A percentile compares a stretch with the other conserved stretches of the same genome.
These are phyloP conservation scores for Helicoverpa armigera DNA, from an alignment of 1,140 invertebrate species.

Conservation along the genomic window DNA sequence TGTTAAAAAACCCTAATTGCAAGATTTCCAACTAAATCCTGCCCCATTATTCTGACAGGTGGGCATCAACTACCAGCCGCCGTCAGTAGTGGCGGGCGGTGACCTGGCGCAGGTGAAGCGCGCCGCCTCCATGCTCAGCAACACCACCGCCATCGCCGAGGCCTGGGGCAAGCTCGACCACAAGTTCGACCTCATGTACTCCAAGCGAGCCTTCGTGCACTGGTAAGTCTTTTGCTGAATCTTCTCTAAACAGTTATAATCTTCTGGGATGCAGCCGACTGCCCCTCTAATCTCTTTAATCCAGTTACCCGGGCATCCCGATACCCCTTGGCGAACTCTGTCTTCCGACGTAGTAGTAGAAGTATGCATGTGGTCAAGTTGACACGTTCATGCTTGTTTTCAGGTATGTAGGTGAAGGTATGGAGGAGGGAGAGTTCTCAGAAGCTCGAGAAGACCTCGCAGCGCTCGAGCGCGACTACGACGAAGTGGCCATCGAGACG, in stretches of 20 bases:
- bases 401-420: constrained; percentile 89
- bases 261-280: too few relatives aligned
- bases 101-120: constrained; percentile 90
- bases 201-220: constrained; percentile 93
- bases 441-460: constrained; percentile 93
- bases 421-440: constrained; percentile 93
- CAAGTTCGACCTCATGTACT: constrained; percentile 94
- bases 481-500: constrained; percentile 81
- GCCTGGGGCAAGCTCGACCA: constrained; percentile 91
- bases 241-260: too few relatives aligned
- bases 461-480: constrained; percentile 78
- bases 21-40: too few relatives aligned
- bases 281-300: too few relatives aligned
- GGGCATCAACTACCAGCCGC: constrained; percentile 90
- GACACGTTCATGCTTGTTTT: neutral
- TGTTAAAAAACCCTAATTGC: too few relatives aligned
- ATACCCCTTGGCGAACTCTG: too few relatives aligned
- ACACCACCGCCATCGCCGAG: constrained; percentile 93
- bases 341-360: too few relatives aligned
- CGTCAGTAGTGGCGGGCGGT: constrained; percentile 90
- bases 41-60: constrained; percentile 82
- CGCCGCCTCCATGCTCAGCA: constrained; percentile 93
- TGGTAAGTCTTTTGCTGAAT: constrained; percentile 85
- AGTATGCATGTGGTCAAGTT: neutral
- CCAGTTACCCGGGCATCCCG: too few relatives aligned